Base-by-base conservation (phyloP, 2,888 invertebrate genomes). In the Epirrhoe tristata region DNA sequence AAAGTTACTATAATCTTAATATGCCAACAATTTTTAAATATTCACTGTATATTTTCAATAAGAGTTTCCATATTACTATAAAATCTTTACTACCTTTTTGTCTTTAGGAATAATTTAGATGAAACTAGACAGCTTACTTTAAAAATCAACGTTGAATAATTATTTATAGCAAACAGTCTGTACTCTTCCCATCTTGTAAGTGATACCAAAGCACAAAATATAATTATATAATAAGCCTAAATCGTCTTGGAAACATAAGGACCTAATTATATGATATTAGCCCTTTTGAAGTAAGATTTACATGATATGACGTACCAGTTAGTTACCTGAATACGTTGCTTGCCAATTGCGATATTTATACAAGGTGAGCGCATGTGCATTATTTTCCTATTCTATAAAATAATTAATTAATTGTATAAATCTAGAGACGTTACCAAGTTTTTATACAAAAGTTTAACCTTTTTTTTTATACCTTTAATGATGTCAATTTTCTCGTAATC, bases 401-500 rank as follows among this genome's bases (percentile, higher is more conserved):
- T 63, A 70, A 80, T 76, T 79, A 72, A 74, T 74, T 65, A 72
- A 74, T 75, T 74, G 70, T 77, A 80, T 77, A 78, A 78, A 76
- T 75, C 72, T 79, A 81, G 75, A 70, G 66, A 81, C 80, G 81
- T 79, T 82, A 85, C 85, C 83, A 84, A 86, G 79, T 79, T 86
- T 86, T 88, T 88, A 87, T 88, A 88, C 84, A 86, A 86, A 48
- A 84, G 83, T 82, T 80, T 81, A 85, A 86, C 83, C 83, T 83
- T 87, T 85, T 80, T n/a, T 88, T 87, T 87, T 88, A 86, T 87
- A 87, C 87, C 85, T 85, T 84, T 86, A 72, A 70, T 74, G 81
- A 86, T 83, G 92, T 93, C 91, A 91, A 92, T 92, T 92, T 84
- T 88, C 83, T 88, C 81, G 80, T 89, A 86, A 88, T 85, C 85